Conservation (phyloP, 2,888 invertebrate species). For the Busseola fusca region DNA sequence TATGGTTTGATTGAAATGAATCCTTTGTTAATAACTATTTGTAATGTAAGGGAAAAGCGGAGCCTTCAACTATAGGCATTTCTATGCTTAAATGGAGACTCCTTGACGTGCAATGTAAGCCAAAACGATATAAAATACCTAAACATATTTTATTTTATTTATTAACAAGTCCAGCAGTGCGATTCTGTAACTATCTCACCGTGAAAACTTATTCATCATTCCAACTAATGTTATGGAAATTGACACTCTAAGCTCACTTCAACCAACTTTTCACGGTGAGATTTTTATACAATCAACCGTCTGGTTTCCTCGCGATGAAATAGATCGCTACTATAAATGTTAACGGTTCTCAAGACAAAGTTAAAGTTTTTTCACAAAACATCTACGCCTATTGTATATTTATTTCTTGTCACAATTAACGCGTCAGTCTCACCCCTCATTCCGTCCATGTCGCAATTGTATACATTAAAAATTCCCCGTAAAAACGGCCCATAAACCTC, state of each 20-base stretch:
- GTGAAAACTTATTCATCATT: too few relatives aligned
- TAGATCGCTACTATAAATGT: background rate
- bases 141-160: background rate
- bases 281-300: too few relatives aligned
- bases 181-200: too few relatives aligned
- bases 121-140: too few relatives aligned
- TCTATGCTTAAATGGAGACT: too few relatives aligned
- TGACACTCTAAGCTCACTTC: too few relatives aligned
- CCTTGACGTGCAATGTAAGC: too few relatives aligned
- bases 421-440: background rate
- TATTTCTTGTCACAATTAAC: background rate
- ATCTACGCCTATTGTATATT: background rate
- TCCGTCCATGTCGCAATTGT: slow-evolving; percentile 12
- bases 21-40: background rate
- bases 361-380: background rate
- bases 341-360: background rate
- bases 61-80: too few relatives aligned
- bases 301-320: background rate
- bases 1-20: background rate
- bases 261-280: too few relatives aligned
- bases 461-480: slow-evolving; percentile 37
- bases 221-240: too few relatives aligned
- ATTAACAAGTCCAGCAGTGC: background rate
- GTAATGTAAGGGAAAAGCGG: too few relatives aligned
- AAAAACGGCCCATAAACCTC: slow-evolving; percentile 48